Conservation (phyloP, 2,113 vertebrate species). For the Phasianus colchicus region DNA sequence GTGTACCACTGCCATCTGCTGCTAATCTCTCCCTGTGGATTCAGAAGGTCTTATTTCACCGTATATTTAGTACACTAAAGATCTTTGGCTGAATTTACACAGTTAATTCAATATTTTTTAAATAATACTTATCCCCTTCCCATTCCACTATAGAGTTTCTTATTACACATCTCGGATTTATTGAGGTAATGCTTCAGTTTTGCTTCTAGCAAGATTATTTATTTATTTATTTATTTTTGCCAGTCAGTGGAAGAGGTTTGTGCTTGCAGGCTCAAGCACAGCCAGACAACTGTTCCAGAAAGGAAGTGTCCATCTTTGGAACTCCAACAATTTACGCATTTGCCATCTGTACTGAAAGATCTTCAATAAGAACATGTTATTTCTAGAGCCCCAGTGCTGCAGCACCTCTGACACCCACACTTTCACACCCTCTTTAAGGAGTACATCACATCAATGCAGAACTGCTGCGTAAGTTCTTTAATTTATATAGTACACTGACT, state of each 20-base stretch:
- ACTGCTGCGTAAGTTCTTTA: conserved; percentile 17
- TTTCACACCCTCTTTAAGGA: conserved; percentile 37
- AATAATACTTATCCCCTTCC: not conserved
- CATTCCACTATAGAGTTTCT: not conserved
- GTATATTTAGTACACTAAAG: conserved; percentile 1
- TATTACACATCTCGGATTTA: not conserved
- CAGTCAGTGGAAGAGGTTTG: not conserved
- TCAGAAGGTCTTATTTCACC: conserved; percentile 18
- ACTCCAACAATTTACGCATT: conserved; percentile 14
- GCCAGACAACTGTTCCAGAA: not conserved
- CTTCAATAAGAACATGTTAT: conserved; percentile 43
- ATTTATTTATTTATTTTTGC: not conserved
- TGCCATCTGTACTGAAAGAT: conserved; percentile 54
- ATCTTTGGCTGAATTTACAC: not conserved
- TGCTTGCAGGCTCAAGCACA: not conserved
- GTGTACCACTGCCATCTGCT: conserved; percentile 61
- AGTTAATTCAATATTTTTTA: not conserved
- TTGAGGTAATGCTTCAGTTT: not conserved
- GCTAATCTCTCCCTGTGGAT: conserved; percentile 52
- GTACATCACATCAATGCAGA: conserved; percentile 26
- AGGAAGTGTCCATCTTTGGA: conserved; percentile 18
- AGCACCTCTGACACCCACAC: conserved; percentile 52
- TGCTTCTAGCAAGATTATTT: not conserved
- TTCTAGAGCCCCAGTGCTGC: conserved; percentile 50
- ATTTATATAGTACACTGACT: conserved; percentile 9